Evolutionary conservation across 2,113 vertebrate species (phyloP).

Genomic region (Ictalurus furcatus): DNA sequence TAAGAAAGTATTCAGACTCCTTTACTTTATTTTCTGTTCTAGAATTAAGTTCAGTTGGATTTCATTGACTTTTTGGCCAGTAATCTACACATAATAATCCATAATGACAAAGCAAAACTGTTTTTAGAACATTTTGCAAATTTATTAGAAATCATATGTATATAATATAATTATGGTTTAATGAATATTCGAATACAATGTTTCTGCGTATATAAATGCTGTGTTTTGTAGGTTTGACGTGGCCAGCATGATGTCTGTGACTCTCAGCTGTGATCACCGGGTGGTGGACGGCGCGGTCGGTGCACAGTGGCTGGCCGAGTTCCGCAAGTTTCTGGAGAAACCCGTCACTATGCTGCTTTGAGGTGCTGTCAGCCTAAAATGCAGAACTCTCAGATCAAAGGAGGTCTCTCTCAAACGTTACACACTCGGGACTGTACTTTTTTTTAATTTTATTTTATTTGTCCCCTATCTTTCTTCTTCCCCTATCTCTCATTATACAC

Average conservation of each 20-base stretch:
- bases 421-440: not conserved
- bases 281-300: slow-evolving; percentile 56
- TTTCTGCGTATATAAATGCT: not conserved
- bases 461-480: not conserved
- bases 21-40: not conserved
- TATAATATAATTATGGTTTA: not conserved
- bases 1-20: not conserved
- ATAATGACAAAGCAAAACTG: not conserved
- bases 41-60: too few species aligned
- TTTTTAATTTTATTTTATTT: not conserved
- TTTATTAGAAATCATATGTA: not conserved
- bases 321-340: slow-evolving; percentile 56
- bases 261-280: slow-evolving; percentile 70
- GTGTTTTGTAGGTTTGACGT: slow-evolving; percentile 84
- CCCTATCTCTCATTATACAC: not conserved
- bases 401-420: slow-evolving; percentile 34
- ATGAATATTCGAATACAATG: not conserved
- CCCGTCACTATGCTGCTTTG: slow-evolving; percentile 53
- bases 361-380: slow-evolving; percentile 1
- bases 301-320: slow-evolving; percentile 54
- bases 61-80: not conserved
- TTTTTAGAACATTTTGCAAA: not conserved
- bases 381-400: slow-evolving; percentile 39
- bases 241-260: slow-evolving; percentile 92
- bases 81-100: not conserved